Evolutionary conservation across 2,888 invertebrate species (phyloP).

Genomic region (Aphodius sticticus): DNA sequence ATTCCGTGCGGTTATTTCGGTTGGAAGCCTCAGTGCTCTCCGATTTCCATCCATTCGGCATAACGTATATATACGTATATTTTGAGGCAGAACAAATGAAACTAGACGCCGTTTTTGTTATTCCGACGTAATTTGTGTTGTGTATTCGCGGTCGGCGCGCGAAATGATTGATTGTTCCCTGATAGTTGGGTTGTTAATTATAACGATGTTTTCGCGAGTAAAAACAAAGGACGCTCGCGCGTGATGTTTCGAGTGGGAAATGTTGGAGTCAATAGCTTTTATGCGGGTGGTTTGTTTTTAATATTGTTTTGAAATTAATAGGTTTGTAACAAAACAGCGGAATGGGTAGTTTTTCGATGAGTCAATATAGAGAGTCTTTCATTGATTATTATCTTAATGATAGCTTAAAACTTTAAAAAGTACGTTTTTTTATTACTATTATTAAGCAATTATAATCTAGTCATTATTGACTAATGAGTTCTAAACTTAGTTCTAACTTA

Average conservation of each 20-base stretch:
- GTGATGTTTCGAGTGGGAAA: background rate
- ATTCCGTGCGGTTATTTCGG: too few species aligned
- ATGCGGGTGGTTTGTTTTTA: background rate
- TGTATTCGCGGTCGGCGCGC: background rate
- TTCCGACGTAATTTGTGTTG: background rate
- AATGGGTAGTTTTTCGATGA: too few species aligned
- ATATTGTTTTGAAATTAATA: background rate
- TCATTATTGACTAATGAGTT: too few species aligned
- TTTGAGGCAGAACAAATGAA: background rate
- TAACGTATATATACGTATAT: background rate
- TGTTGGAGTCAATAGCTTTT: background rate
- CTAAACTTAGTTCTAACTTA: too few species aligned
- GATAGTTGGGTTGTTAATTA: background rate
- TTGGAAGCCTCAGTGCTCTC: too few species aligned
- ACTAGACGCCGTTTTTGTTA: conserved; percentile 4
- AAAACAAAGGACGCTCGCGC: background rate
- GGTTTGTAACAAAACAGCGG: too few species aligned
- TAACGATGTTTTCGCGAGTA: background rate
- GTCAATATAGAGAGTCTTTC: too few species aligned
- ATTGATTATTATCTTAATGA: too few species aligned
- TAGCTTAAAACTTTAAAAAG: too few species aligned
- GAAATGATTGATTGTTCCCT: background rate
- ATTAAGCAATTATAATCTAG: too few species aligned
- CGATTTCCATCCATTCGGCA: too few species aligned
- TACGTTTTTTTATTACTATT: too few species aligned